phyloP scores from a whole-genome alignment of 1,140 invertebrate genomes.

The Drosophila parvula region DNA sequence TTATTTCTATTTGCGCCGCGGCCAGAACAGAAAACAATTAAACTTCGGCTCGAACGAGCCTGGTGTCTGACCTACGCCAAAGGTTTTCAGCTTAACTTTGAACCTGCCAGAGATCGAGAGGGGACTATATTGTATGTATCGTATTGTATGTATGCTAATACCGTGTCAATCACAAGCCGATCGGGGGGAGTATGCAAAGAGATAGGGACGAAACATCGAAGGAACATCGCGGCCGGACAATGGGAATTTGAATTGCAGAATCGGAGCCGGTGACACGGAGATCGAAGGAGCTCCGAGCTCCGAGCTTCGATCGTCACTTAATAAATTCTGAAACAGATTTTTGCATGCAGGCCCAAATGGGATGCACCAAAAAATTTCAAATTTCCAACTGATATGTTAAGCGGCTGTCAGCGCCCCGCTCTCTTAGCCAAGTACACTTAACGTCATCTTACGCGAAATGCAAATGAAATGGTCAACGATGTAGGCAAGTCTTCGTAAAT shows the following conservation, averaged over 20 bases:
- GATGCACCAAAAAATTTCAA: constrained; percentile 70
- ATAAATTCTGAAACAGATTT: constrained; percentile 80
- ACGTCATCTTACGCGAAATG: constrained; percentile 78
- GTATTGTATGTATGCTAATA: constrained; percentile 66
- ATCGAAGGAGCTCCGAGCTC: constrained; percentile 8
- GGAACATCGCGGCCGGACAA: constrained; percentile 57
- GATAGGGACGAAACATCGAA: constrained; percentile 26
- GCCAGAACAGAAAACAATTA: constrained; percentile 65
- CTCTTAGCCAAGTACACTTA: constrained; percentile 52
- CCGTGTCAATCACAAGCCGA: constrained; percentile 74
- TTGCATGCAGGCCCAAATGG: constrained; percentile 70
- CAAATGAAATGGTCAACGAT: constrained; percentile 54
- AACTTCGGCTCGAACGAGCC: constrained; percentile 55
- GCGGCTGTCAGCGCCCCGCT: constrained; percentile 69
- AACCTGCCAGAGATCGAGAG: constrained; percentile 51
- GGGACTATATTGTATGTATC: not conserved
- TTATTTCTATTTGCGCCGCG: constrained; percentile 59
- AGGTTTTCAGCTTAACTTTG: constrained; percentile 72
- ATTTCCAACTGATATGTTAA: constrained; percentile 81
- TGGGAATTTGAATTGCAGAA: constrained; percentile 82
- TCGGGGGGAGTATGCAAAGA: constrained; percentile 65
- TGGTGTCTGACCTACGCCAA: constrained; percentile 66
- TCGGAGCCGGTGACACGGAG: constrained; percentile 43
- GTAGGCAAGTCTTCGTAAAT: accelerated
- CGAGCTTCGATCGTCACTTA: constrained; percentile 66